Percentiles rank a stretch among this genome's conserved stretches.
These are phyloP conservation scores for Melikaiella ostensackeni DNA, from an alignment of 2,888 invertebrate genomes.

Conservation along the genomic window DNA sequence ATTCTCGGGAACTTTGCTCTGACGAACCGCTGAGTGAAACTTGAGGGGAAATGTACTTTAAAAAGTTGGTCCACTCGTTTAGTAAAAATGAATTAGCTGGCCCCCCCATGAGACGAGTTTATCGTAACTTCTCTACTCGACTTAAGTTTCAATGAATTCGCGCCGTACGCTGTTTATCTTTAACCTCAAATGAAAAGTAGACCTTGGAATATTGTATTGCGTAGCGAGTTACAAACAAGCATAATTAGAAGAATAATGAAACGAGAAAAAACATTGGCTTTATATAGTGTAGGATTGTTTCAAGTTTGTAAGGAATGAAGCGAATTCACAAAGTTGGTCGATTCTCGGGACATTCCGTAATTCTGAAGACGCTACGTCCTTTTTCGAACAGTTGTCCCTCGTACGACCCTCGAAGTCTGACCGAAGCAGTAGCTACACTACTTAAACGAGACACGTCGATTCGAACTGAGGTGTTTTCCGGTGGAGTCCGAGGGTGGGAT, in stretches of 20 bases:
- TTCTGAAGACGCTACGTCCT: constrained; percentile 39
- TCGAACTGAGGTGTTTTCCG: constrained; percentile 62
- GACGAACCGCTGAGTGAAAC: constrained; percentile 11
- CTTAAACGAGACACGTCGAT: constrained; percentile 67
- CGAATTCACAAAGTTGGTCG: constrained; percentile 24
- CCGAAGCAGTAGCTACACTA: constrained; percentile 21
- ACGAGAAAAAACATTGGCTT: neutral
- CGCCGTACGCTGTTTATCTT: constrained; percentile 44
- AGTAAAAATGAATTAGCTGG: constrained; percentile 72
- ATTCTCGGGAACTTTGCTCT: neutral
- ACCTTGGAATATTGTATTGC: constrained; percentile 51
- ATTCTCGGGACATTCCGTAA: constrained; percentile 18
- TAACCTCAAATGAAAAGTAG: constrained; percentile 41
- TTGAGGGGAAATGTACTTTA: constrained; percentile 13
- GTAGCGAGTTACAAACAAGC: constrained; percentile 39
- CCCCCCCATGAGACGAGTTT: constrained; percentile 65
- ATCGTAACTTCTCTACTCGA: constrained; percentile 62
- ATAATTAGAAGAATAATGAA: neutral
- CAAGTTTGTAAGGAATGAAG: neutral
- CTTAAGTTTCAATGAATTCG: constrained; percentile 59
- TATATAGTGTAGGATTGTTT: neutral
- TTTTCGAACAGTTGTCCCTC: constrained; percentile 36
- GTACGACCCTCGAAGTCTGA: constrained; percentile 35
- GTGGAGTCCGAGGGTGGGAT: constrained; percentile 64
- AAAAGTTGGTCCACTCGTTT: constrained; percentile 61